Conservation (phyloP, 2,797 vertebrate genomes). For the Catostomus latipinnis region DNA sequence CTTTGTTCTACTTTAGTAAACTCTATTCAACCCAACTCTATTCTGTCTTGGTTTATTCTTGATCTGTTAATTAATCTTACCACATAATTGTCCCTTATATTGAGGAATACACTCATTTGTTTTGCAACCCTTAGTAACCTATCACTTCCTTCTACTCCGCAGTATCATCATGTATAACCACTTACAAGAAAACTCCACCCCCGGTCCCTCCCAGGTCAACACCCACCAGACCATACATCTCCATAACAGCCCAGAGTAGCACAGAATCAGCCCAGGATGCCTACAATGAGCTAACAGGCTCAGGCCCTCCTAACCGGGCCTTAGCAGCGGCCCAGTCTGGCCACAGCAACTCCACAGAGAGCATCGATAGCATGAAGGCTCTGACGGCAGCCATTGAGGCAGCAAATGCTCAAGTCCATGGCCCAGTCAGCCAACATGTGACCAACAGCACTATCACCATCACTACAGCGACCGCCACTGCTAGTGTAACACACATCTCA, state of each 20-base stretch:
- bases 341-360: slow-evolving; percentile 97
- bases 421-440: slow-evolving; percentile 93
- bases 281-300: slow-evolving; percentile 83
- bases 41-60: no score
- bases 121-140: background rate
- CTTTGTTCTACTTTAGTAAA: no score
- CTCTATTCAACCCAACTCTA: no score
- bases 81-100: background rate
- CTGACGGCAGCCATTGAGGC: slow-evolving; percentile 96
- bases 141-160: slow-evolving; percentile 24
- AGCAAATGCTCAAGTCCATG: slow-evolving; percentile 92
- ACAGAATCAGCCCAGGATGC: slow-evolving; percentile 97
- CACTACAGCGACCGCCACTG: slow-evolving; percentile 68
- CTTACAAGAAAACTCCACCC: slow-evolving; percentile 97
- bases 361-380: slow-evolving; percentile 98
- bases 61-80: no score
- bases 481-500: slow-evolving; percentile 30
- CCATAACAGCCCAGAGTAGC: slow-evolving; percentile 98
- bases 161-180: slow-evolving; percentile 99
- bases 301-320: slow-evolving; percentile 86
- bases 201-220: slow-evolving; percentile 91
- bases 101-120: background rate
- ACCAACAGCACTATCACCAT: slow-evolving; percentile 84
- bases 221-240: slow-evolving; percentile 96
- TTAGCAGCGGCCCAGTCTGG: slow-evolving; percentile 93